Evolutionary conservation across 1,140 invertebrate species (phyloP), one percentile per base, ranked within the genome.

Genomic region (Drosophila kohkoa): DNA sequence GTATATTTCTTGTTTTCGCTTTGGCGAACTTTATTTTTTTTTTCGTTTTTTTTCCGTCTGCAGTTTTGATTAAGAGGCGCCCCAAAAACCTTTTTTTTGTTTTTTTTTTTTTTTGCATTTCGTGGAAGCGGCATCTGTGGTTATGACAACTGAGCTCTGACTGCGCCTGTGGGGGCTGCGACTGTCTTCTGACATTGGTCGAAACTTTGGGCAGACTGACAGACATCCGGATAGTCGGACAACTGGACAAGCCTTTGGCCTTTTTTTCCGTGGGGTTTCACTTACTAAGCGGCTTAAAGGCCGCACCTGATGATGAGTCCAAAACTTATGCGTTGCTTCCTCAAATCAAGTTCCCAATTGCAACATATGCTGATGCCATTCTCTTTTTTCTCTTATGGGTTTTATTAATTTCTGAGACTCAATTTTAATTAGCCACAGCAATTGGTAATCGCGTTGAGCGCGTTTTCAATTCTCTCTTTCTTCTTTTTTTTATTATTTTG

Each of bases 221-320:
- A 32, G 55, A 25, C 54, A 59, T 45, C 1, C 11, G 49, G 59
- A 41, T 11, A 38, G 35, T 6, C 7, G 59, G 66, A 77, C 58
- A 54, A 35, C 20, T 77, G 77, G 74, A 25, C 16, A 57, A 71
- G 69, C 69, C 81, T 76, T 43, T 6, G 13, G 41, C 41, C 11
- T 43, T 43, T 13, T 13, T 77, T 62, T 67, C 59, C 38, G 82
- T 67, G 48, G 82, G 82, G 82, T 88, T 88, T 86, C 82, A 86
- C 83, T 86, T 86, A 86, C 82, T 86, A 86, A 86, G 82, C 72
- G 66, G 83, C 82, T 86, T 88, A 82, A 54, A 52, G 81, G 54
- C 82, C 82, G 81, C 82, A 86, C 82, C 82, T 86, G 82, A 86
- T 82, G 74, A 70, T 41, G 54, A 57, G 13, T 46, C 41, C 57